Percentiles rank a stretch among this genome's conserved stretches.
Evolutionary conservation across 2,797 vertebrate species (phyloP).

Genomic region (Ciconia nigra): DNA sequence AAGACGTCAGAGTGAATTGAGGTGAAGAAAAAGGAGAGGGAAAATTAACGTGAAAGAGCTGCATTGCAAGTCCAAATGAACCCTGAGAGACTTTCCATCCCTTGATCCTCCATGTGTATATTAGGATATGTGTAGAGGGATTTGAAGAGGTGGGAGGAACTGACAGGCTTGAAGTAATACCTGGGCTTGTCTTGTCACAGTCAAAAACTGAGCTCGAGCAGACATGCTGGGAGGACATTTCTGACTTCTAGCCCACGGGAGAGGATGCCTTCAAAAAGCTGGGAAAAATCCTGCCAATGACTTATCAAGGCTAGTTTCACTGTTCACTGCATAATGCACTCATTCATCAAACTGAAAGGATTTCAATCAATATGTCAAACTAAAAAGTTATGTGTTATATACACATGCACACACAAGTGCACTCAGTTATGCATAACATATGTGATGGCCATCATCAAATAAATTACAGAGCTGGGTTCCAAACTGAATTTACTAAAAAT

Average conservation of each 20-base stretch:
- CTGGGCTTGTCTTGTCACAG: constrained; percentile 24
- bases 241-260: not conserved
- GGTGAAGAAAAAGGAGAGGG: constrained; percentile 29
- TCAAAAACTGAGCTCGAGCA: not conserved
- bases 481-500: not conserved
- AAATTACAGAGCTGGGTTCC: not conserved
- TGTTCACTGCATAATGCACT: not conserved
- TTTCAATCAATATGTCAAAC: constrained; percentile 7
- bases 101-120: constrained; percentile 2
- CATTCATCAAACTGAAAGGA: constrained; percentile 6
- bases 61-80: not conserved
- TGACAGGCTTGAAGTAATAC: constrained; percentile 17
- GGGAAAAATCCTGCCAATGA: constrained; percentile 23
- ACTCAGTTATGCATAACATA: not conserved
- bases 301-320: constrained; percentile 4
- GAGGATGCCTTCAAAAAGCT: constrained; percentile 13
- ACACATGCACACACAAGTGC: not conserved
- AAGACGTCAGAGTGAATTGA: constrained; percentile 51
- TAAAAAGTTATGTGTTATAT: not conserved
- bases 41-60: constrained; percentile 49
- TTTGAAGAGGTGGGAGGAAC: constrained; percentile 4
- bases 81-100: not conserved
- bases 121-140: not conserved
- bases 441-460: not conserved
- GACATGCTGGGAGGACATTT: not conserved